A percentile compares a stretch with the other conserved stretches of the same genome.
Conservation (phyloP, 2,888 invertebrate species). For the Argyra leucocephala region DNA sequence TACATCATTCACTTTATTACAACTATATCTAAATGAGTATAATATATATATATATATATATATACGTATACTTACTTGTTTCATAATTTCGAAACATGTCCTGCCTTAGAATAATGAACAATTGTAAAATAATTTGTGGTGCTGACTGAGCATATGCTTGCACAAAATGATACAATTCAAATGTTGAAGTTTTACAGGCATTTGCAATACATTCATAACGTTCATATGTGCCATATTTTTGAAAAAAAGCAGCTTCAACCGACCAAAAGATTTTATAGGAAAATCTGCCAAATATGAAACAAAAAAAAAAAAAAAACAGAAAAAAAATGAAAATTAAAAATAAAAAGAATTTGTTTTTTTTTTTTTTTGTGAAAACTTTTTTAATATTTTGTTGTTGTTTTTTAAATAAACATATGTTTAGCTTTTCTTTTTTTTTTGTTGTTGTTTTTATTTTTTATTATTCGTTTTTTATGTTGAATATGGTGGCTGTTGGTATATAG, state of each 20-base stretch:
- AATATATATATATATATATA: too few species aligned
- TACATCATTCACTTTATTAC: too few species aligned
- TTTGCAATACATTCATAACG: constrained; percentile 51
- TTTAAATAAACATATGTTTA: not conserved
- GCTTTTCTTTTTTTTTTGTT: not conserved
- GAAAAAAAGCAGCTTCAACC: constrained; percentile 59
- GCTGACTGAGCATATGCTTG: constrained; percentile 70
- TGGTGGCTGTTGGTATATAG: too few species aligned
- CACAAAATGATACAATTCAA: constrained; percentile 66
- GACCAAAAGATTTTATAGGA: constrained; percentile 67
- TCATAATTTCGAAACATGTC: constrained; percentile 50
- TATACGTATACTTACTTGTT: constrained; percentile 53
- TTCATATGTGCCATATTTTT: constrained; percentile 48
- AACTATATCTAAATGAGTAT: too few species aligned
- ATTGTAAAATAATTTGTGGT: constrained; percentile 59
- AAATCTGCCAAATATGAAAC: constrained; percentile 48
- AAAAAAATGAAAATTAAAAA: not conserved
- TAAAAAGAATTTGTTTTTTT: not conserved
- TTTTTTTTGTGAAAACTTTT: not conserved
- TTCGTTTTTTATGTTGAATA: too few species aligned
- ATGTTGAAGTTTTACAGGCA: constrained; percentile 56
- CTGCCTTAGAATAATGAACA: constrained; percentile 54
- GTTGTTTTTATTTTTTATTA: not conserved
- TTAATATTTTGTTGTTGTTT: not conserved
- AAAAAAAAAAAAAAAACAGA: constrained; percentile 9